These are phyloP conservation scores for Gallinago solitaria DNA, from an alignment of 2,797 vertebrate genomes.

Conservation along the genomic window DNA sequence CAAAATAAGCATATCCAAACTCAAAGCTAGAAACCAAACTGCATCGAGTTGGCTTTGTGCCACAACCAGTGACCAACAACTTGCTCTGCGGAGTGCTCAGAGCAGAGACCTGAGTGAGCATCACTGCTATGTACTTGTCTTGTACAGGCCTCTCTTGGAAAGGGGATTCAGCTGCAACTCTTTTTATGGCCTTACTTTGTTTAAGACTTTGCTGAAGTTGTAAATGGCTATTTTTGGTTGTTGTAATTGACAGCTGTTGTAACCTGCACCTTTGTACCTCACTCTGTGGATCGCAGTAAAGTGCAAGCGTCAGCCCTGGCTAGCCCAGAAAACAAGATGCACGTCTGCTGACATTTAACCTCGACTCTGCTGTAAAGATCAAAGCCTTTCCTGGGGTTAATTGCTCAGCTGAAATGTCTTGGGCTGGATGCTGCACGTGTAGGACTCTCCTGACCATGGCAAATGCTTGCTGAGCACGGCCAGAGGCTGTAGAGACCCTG, in stretches of 20 bases:
- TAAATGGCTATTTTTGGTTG: not conserved
- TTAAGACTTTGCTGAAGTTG: not conserved
- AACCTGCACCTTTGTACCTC: not conserved
- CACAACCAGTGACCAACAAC: rapidly evolving
- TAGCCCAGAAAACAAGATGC: not conserved
- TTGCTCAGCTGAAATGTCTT: not conserved
- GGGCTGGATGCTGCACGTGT: not conserved
- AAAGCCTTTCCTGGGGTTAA: not conserved
- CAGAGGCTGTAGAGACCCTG: rapidly evolving
- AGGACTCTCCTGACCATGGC: not conserved
- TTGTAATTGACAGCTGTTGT: not conserved
- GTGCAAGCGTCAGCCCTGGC: not conserved
- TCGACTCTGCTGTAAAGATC: not conserved
- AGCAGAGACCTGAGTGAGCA: not conserved
- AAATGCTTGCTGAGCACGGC: not conserved
- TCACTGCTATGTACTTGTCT: not conserved
- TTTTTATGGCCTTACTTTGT: not conserved
- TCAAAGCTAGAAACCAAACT: not conserved
- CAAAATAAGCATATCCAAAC: not conserved
- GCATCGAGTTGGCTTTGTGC: rapidly evolving
- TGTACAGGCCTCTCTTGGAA: not conserved
- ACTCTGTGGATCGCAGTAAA: rapidly evolving
- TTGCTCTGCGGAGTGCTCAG: rapidly evolving
- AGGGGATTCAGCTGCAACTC: not conserved
- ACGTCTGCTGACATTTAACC: not conserved